Evolutionary conservation across 2,113 vertebrate species (phyloP).

Genomic region (Meleagris gallopavo): DNA sequence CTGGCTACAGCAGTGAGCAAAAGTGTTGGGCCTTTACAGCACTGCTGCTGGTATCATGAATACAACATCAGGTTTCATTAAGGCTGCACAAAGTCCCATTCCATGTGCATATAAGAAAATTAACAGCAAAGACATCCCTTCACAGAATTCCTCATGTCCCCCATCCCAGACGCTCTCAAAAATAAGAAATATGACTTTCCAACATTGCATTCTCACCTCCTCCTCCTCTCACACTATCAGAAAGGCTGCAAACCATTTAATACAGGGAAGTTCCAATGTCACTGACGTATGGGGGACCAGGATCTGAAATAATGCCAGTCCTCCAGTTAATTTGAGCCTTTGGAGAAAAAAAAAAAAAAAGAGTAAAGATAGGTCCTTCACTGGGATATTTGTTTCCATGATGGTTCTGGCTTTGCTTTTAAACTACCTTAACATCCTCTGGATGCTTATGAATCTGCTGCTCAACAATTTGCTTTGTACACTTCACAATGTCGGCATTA

Average conservation of each 20-base stretch:
- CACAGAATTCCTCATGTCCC: neutral
- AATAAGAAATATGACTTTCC: neutral
- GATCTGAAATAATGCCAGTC: neutral
- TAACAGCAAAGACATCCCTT: neutral
- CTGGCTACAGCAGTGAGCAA: accelerated
- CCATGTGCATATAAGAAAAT: neutral
- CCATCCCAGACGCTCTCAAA: neutral
- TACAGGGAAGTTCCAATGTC: neutral
- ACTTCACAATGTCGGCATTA: neutral
- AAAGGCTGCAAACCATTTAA: neutral
- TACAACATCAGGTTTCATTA: neutral
- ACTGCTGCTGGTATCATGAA: neutral
- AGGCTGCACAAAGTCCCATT: neutral
- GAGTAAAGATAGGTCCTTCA: neutral
- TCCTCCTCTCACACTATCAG: neutral
- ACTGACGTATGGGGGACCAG: neutral
- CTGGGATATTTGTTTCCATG: neutral
- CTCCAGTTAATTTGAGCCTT: neutral
- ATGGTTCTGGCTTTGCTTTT: neutral
- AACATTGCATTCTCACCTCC: neutral
- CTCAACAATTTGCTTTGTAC: neutral
- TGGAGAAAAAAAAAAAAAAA: neutral
- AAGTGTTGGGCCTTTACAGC: neutral
- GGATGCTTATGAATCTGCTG: neutral
- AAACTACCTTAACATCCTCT: neutral